Evolutionary conservation across 2,797 vertebrate species (phyloP).

Genomic region (Hemibagrus guttatus): DNA sequence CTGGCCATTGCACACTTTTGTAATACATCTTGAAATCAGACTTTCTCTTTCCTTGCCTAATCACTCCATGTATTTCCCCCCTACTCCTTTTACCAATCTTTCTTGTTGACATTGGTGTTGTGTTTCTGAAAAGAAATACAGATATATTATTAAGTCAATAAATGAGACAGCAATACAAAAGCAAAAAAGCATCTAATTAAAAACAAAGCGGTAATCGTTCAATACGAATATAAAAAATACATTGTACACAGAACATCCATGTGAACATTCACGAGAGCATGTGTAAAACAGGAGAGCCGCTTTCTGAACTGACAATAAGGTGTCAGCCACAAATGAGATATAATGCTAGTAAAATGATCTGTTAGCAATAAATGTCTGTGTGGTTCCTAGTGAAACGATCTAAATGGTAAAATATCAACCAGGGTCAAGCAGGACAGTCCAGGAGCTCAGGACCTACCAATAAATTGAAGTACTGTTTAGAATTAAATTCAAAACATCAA

Average conservation of each 20-base stretch:
- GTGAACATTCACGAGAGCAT: background rate
- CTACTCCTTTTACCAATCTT: background rate
- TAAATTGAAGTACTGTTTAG: background rate
- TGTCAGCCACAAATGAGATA: background rate
- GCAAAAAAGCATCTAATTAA: background rate
- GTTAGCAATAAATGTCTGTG: slow-evolving; percentile 2
- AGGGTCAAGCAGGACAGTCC: background rate
- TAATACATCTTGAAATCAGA: slow-evolving; percentile 49
- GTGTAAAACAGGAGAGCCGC: no score
- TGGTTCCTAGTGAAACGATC: slow-evolving; percentile 3
- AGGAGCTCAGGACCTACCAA: background rate
- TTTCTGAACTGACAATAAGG: background rate
- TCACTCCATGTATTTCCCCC: slow-evolving; percentile 6
- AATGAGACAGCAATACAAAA: background rate
- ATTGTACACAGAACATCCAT: background rate
- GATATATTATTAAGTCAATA: background rate
- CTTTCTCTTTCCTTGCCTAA: slow-evolving; percentile 14
- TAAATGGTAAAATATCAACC: background rate
- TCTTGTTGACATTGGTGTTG: background rate
- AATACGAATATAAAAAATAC: background rate
- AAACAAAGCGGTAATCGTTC: background rate
- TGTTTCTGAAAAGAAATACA: background rate
- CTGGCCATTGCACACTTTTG: slow-evolving; percentile 35
- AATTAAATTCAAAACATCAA: background rate
- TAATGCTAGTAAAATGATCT: background rate